phyloP scores from a whole-genome alignment of 2,797 vertebrate genomes.

The Zalophus californianus region DNA sequence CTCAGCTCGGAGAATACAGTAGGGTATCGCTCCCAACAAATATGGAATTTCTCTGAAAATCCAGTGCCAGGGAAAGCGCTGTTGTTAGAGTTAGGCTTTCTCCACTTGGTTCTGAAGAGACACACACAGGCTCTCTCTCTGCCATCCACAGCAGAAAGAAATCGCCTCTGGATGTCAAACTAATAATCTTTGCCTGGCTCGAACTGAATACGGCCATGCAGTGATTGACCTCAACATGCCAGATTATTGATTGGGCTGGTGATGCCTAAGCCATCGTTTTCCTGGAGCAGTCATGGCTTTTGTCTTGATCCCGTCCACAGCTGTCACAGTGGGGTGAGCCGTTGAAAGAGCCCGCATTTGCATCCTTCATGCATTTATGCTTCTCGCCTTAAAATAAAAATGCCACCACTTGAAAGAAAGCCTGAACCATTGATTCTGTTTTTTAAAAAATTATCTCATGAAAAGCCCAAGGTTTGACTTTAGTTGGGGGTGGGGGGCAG shows the following conservation, averaged over 20 bases:
- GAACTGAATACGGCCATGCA: slow-evolving; percentile 76
- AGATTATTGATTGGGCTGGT: slow-evolving; percentile 86
- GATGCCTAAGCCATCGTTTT: slow-evolving; percentile 79
- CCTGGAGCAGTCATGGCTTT: slow-evolving; percentile 74
- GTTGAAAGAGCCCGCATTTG: slow-evolving; percentile 77
- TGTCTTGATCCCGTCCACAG: slow-evolving; percentile 75
- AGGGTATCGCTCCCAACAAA: background rate
- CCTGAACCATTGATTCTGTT: slow-evolving; percentile 65
- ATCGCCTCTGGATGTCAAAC: slow-evolving; percentile 83
- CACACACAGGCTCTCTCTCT: slow-evolving; percentile 56
- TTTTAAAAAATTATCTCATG: slow-evolving; percentile 84
- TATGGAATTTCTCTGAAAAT: slow-evolving; percentile 41
- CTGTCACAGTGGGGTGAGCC: slow-evolving; percentile 74
- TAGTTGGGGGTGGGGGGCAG: slow-evolving; percentile 59
- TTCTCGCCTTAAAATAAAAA: slow-evolving; percentile 84
- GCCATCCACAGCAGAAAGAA: slow-evolving; percentile 72
- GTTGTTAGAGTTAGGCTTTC: slow-evolving; percentile 25
- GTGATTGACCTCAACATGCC: slow-evolving; percentile 86
- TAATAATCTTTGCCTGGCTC: slow-evolving; percentile 85
- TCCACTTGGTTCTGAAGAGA: slow-evolving; percentile 77
- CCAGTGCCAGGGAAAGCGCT: background rate
- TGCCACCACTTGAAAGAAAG: slow-evolving; percentile 81
- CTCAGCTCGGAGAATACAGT: slow-evolving; percentile 69
- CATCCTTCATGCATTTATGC: slow-evolving; percentile 75
- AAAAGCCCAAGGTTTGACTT: slow-evolving; percentile 81